A percentile compares a stretch with the other conserved stretches of the same genome.
These are phyloP conservation scores for Stegodyphus mimosarum DNA, from an alignment of 1,140 invertebrate genomes.

Conservation along the genomic window DNA sequence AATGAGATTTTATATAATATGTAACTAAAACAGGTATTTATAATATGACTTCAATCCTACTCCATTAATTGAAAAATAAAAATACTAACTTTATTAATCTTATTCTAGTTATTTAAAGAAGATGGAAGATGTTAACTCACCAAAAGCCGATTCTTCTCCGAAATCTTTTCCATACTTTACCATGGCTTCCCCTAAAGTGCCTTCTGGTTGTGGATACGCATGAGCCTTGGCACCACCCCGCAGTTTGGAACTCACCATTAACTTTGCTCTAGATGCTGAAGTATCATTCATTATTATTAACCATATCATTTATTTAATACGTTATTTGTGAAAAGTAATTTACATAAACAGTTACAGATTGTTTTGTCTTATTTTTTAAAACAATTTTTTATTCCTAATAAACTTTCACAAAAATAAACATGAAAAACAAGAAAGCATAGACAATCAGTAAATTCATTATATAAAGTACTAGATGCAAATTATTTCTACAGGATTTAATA, in stretches of 20 bases:
- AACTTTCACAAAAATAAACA: too few species aligned
- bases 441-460: too few species aligned
- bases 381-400: conserved; percentile 5
- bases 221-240: conserved; percentile 73
- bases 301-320: too few species aligned
- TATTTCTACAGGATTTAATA: too few species aligned
- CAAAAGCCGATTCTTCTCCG: conserved; percentile 94
- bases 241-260: conserved; percentile 73
- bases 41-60: not conserved
- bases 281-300: too few species aligned
- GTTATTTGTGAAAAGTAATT: too few species aligned
- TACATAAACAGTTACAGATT: not conserved
- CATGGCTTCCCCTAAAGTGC: conserved; percentile 97
- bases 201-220: conserved; percentile 98
- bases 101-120: not conserved
- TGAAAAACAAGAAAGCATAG: too few species aligned
- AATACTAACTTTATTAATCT: not conserved
- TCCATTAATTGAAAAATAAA: not conserved
- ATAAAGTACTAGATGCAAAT: too few species aligned
- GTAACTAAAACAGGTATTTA: not conserved
- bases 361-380: not conserved
- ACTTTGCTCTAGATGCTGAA: conserved; percentile 64
- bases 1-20: too few species aligned
- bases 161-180: conserved; percentile 93
- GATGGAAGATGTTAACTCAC: conserved; percentile 65